Conservation (phyloP, 1,140 invertebrate species). For the Neuroterus valhalla region DNA sequence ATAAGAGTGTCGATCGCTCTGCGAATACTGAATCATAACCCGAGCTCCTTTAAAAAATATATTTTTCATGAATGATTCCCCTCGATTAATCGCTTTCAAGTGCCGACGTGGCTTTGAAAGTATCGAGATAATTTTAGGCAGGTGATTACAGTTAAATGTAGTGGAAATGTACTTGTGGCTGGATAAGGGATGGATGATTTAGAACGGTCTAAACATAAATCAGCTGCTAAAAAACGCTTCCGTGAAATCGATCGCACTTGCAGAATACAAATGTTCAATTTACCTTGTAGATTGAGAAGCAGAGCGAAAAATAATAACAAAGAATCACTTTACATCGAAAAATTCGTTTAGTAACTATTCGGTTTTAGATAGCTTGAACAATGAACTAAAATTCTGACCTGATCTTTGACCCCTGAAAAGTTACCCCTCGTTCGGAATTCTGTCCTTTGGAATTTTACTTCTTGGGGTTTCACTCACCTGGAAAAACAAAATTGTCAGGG, state of each 20-base stretch:
- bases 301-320: neutral
- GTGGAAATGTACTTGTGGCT: conserved; percentile 19
- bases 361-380: too few species aligned
- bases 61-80: neutral
- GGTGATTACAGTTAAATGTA: conserved; percentile 16
- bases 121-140: conserved; percentile 18
- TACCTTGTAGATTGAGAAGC: neutral
- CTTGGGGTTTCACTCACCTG: too few species aligned
- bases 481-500: too few species aligned
- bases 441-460: too few species aligned
- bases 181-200: conserved; percentile 16
- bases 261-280: conserved; percentile 4
- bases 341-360: too few species aligned
- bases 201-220: conserved; percentile 23
- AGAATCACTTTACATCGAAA: too few species aligned
- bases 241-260: conserved; percentile 4
- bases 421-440: too few species aligned
- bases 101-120: conserved; percentile 13
- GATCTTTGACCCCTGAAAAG: too few species aligned
- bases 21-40: too few species aligned
- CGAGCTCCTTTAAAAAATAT: too few species aligned
- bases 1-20: too few species aligned
- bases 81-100: neutral
- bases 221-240: neutral
- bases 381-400: too few species aligned